These are phyloP conservation scores for Poeciliopsis paucimaculata DNA, from an alignment of 2,797 vertebrate genomes.

Conservation along the genomic window DNA sequence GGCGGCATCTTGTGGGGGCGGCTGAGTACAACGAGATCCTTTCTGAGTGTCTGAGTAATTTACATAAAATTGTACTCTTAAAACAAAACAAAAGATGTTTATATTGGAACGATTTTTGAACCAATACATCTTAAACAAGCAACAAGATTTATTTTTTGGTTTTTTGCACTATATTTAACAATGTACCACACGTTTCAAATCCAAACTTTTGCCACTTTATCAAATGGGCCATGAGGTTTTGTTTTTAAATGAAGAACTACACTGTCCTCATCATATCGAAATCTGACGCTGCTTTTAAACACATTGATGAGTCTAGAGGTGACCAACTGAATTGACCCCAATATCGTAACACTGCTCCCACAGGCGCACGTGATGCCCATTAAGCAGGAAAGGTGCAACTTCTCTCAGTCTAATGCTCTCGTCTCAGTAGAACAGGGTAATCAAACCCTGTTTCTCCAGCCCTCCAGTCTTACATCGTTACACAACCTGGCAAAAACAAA, in stretches of 20 bases:
- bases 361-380: neutral
- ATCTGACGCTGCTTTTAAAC: neutral
- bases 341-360: neutral
- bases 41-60: no score
- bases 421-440: neutral
- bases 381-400: neutral
- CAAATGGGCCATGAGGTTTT: neutral
- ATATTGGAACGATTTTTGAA: neutral
- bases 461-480: neutral
- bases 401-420: neutral
- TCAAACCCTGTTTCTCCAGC: neutral
- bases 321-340: neutral
- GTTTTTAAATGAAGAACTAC: neutral
- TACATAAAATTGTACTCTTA: no score
- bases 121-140: neutral
- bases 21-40: no score
- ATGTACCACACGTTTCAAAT: neutral
- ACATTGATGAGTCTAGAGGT: neutral
- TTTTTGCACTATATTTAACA: neutral
- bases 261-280: neutral
- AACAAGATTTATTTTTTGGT: neutral
- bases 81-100: neutral
- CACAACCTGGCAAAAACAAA: neutral
- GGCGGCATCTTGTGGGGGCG: no score
- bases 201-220: neutral